Evolutionary conservation across 2,113 vertebrate genomes (phyloP).

Genomic region (Anhinga rufa): DNA sequence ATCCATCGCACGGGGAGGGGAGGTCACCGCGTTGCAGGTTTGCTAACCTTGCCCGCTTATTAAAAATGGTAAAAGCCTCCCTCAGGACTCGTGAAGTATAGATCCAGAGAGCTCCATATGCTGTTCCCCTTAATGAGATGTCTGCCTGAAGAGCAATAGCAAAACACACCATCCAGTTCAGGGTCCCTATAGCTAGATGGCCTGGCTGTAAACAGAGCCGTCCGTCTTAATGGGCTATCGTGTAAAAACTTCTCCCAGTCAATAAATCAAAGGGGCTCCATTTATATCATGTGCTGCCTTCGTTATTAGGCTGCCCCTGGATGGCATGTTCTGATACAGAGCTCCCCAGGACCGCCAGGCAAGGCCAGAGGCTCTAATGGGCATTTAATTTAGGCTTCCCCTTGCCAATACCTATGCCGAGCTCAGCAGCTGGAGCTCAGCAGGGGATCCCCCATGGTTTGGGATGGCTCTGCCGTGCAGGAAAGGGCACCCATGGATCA

Average conservation of each 20-base stretch:
- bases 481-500: accelerated
- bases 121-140: slow-evolving; percentile 69
- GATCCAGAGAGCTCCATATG: slow-evolving; percentile 60
- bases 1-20: slow-evolving; percentile 42
- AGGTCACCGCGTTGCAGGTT: slow-evolving; percentile 59
- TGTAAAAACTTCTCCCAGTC: slow-evolving; percentile 71
- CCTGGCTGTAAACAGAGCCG: slow-evolving; percentile 71
- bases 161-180: slow-evolving; percentile 60
- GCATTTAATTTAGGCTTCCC: slow-evolving; percentile 37
- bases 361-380: slow-evolving; percentile 22
- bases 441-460: not conserved
- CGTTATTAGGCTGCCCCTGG: slow-evolving; percentile 49
- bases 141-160: slow-evolving; percentile 70
- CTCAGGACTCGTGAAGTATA: slow-evolving; percentile 63
- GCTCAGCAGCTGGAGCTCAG: not conserved
- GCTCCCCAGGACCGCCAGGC: not conserved
- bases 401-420: not conserved
- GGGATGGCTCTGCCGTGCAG: not conserved
- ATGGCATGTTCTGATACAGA: slow-evolving; percentile 47
- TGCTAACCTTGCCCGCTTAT: slow-evolving; percentile 68
- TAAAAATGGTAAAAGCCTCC: slow-evolving; percentile 71
- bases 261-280: slow-evolving; percentile 69
- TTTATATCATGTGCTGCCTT: slow-evolving; percentile 63
- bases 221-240: slow-evolving; percentile 70
- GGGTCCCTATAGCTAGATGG: slow-evolving; percentile 68